Evolutionary conservation across 2,888 invertebrate species (phyloP).

Genomic region (Anthrax anthrax): DNA sequence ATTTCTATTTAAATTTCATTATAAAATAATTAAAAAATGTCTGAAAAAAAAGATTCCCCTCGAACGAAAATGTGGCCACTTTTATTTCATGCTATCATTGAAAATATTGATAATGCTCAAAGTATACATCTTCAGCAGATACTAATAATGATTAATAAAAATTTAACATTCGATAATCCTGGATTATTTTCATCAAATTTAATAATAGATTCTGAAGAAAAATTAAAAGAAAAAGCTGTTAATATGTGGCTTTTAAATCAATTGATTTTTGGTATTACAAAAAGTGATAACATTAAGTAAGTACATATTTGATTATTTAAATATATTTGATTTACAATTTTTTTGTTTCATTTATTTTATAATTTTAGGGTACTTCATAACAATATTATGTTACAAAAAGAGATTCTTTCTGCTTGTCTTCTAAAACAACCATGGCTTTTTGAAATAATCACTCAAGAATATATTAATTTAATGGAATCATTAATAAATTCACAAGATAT

Average conservation of each 20-base stretch:
- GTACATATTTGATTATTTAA: neutral
- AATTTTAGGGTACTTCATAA: conserved; percentile 19
- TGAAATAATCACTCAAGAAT: conserved; percentile 18
- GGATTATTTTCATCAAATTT: conserved; percentile 10
- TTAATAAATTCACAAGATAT: neutral
- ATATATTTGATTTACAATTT: neutral
- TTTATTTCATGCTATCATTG: conserved; percentile 6
- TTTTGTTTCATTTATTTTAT: neutral
- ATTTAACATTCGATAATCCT: conserved; percentile 14
- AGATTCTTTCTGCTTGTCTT: conserved; percentile 24
- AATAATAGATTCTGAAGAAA: neutral
- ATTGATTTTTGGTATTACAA: conserved; percentile 5
- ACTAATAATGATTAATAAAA: conserved; percentile 9
- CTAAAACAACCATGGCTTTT: conserved; percentile 24
- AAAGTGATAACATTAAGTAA: conserved; percentile 3
- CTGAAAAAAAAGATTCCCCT: neutral
- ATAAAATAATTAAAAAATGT: conserved; percentile 3
- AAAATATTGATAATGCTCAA: conserved; percentile 6
- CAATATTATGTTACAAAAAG: conserved; percentile 24
- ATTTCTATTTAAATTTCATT: no score
- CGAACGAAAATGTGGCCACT: conserved; percentile 9
- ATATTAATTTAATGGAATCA: conserved; percentile 10
- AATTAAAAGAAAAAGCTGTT: conserved; percentile 6
- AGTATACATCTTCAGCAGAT: conserved; percentile 7
- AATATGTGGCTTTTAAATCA: conserved; percentile 12